Conservation (phyloP, 2,888 invertebrate genomes). For the Napeogenes inachia region DNA sequence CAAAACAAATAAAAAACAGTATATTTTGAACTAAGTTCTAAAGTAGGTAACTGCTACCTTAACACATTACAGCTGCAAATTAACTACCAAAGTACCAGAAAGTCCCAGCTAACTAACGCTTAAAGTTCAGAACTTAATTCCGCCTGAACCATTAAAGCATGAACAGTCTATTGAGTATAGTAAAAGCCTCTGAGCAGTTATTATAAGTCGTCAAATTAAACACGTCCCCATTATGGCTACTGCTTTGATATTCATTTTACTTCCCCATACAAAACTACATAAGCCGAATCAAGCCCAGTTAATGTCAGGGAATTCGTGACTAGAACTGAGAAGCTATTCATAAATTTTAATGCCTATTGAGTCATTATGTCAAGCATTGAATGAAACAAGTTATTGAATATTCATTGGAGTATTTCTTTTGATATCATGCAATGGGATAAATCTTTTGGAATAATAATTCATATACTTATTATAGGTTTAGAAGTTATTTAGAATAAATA, state of each 20-base stretch:
- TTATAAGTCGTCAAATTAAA: background rate
- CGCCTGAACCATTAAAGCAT: background rate
- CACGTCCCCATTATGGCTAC: slow-evolving; percentile 18
- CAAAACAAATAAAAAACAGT: no score
- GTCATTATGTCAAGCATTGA: slow-evolving; percentile 32
- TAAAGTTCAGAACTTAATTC: background rate
- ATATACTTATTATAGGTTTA: background rate
- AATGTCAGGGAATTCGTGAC: slow-evolving; percentile 33
- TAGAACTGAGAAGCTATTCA: slow-evolving; percentile 30
- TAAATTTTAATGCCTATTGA: slow-evolving; percentile 37
- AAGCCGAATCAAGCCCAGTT: slow-evolving; percentile 25
- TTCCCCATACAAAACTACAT: slow-evolving; percentile 24
- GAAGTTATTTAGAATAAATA: background rate
- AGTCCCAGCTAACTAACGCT: no score
- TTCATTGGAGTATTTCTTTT: slow-evolving; percentile 57
- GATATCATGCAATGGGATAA: slow-evolving; percentile 42
- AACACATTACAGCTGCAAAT: no score
- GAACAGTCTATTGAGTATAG: background rate
- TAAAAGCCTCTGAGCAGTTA: background rate
- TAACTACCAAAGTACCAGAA: no score
- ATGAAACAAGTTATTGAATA: slow-evolving; percentile 41
- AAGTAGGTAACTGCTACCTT: no score
- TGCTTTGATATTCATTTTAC: slow-evolving; percentile 19
- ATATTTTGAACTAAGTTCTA: no score
- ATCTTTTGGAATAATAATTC: slow-evolving; percentile 45